Evolutionary conservation across 2,797 vertebrate genomes (phyloP).

Genomic region (Pseudochromis fuscus): DNA sequence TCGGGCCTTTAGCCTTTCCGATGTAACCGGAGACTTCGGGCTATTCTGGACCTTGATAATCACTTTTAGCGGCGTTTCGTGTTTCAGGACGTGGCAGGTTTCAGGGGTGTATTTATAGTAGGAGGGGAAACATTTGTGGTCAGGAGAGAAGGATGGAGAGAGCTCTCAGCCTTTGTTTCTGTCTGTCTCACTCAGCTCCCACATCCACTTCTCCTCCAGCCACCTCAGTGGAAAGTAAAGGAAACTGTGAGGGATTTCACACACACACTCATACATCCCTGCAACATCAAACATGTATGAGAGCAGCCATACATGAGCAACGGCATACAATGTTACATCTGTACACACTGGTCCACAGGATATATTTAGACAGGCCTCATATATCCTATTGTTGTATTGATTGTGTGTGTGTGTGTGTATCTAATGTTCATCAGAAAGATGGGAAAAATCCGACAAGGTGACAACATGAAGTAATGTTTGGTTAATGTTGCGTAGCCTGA

Average conservation of each 20-base stretch:
- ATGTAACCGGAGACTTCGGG: constrained; percentile 65
- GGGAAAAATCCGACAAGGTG: neutral
- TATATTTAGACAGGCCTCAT: constrained; percentile 42
- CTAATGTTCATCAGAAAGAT: neutral
- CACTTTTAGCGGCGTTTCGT: constrained; percentile 69
- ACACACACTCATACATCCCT: neutral
- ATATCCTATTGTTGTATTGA: constrained; percentile 9
- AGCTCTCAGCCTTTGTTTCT: constrained; percentile 53
- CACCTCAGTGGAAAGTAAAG: constrained; percentile 7
- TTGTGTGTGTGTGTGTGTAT: neutral
- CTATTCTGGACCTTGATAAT: constrained; percentile 77
- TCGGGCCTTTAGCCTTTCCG: constrained; percentile 15
- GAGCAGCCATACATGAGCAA: constrained; percentile 12
- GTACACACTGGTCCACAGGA: constrained; percentile 21
- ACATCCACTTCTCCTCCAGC: constrained; percentile 60
- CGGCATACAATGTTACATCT: constrained; percentile 13
- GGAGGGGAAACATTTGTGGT: constrained; percentile 79
- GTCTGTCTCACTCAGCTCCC: constrained; percentile 46
- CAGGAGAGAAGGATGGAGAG: constrained; percentile 52
- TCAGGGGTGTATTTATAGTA: constrained; percentile 77
- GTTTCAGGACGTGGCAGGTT: constrained; percentile 73
- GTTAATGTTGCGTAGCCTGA: too few species aligned
- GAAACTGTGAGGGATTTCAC: constrained; percentile 20
- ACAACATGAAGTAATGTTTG: neutral
- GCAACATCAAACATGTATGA: constrained; percentile 65